phyloP scores from a whole-genome alignment of 2,113 vertebrate genomes.

The Procavia capensis region DNA sequence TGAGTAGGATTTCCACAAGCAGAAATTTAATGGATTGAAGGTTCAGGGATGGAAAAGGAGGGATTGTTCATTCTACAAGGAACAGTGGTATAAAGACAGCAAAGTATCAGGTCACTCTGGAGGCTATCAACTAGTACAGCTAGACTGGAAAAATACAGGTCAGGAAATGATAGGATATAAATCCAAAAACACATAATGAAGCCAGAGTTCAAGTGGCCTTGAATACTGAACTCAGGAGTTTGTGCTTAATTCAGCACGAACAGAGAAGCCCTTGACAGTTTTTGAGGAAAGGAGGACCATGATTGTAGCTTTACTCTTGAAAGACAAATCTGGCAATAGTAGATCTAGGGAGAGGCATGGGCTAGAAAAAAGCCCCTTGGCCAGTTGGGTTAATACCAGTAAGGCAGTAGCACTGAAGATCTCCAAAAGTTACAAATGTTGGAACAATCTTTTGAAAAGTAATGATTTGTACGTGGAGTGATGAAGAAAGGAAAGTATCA shows the following conservation, averaged over 20 bases:
- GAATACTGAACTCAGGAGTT: slow-evolving; percentile 10
- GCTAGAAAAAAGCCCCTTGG: background rate
- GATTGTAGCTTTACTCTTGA: slow-evolving; percentile 33
- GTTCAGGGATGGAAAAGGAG: background rate
- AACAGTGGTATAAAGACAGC: background rate
- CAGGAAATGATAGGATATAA: slow-evolving; percentile 13
- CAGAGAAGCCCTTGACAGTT: background rate
- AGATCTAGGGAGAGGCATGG: background rate
- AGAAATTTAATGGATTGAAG: background rate
- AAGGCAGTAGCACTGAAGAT: background rate
- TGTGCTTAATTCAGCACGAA: background rate
- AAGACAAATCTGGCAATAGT: slow-evolving; percentile 34
- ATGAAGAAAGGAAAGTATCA: slow-evolving; percentile 27
- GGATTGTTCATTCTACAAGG: slow-evolving; percentile 19
- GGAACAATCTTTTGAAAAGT: background rate
- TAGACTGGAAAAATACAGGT: background rate
- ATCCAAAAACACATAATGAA: slow-evolving; percentile 6
- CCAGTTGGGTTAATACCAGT: background rate
- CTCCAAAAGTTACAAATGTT: background rate
- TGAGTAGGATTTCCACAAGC: background rate
- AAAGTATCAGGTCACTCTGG: background rate
- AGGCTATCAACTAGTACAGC: background rate
- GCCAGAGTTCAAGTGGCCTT: background rate
- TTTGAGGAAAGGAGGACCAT: background rate
- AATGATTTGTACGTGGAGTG: background rate